Percentiles rank a stretch among this genome's conserved stretches.
phyloP scores from a whole-genome alignment of 35 echinoderm and acorn worm species.

The Ophiothrix spiculata region DNA sequence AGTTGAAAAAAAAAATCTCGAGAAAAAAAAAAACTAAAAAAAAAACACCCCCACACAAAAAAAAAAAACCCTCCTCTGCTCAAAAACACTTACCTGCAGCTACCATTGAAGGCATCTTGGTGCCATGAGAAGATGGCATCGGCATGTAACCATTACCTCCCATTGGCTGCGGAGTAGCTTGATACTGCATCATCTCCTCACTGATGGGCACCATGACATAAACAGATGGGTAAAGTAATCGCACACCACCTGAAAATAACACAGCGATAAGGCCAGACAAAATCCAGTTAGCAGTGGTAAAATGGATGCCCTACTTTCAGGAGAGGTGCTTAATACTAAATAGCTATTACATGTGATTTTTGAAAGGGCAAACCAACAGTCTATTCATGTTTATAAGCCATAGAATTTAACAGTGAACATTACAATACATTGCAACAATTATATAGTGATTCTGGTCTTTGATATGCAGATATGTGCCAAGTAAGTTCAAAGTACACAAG shows the following conservation, averaged over 20 bases:
- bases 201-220: conserved; percentile 82
- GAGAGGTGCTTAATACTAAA: too few relatives aligned
- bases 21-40: not conserved
- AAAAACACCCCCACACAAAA: not conserved
- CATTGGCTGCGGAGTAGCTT: conserved; percentile 40
- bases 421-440: too few relatives aligned
- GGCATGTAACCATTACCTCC: conserved; percentile 21
- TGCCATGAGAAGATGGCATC: conserved; percentile 20
- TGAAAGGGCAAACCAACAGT: too few relatives aligned
- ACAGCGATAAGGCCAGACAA: not conserved
- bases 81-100: conserved; percentile 38
- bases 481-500: too few relatives aligned
- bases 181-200: conserved; percentile 46
- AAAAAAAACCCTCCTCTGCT: not conserved
- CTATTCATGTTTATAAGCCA: too few relatives aligned
- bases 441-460: too few relatives aligned
- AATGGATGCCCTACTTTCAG: not conserved
- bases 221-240: conserved; percentile 77
- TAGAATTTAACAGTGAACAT: too few relatives aligned
- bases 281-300: not conserved
- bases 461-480: too few relatives aligned
- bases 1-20: too few relatives aligned
- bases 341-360: too few relatives aligned
- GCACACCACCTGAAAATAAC: conserved; percentile 62
- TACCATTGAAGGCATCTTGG: conserved; percentile 17